Evolutionary conservation across 2,113 vertebrate species (phyloP), one percentile per base, ranked within the genome.

Genomic region (Scalopus aquaticus): DNA sequence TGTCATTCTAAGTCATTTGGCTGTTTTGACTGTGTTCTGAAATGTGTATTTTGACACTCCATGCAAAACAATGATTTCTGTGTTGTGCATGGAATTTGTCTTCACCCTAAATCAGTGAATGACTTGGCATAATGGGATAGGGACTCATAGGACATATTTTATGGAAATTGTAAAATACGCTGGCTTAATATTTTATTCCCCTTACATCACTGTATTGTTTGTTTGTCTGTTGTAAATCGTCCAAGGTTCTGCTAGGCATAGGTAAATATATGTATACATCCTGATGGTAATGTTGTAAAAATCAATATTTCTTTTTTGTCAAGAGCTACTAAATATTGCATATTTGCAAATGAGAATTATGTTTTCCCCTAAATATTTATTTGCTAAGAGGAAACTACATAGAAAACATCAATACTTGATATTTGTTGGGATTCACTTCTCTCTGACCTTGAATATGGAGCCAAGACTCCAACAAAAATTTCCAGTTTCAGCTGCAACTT

Each of bases 271-370:
- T 30, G 26, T 26, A 70, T 67, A 72, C 7, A 26, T 95, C 84
- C 54, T 87, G 73, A 82, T 20, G 12, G 2, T 85, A 92, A 85
- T 58, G 1, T 64, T 86, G 24, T 73, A 88, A 94, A 85, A 95
- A 88, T 87, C 46, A 94, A 46, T 93, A 65, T 54, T 11, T 39
- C 49, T 51, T 87, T 82, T 94, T 88, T 44, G 49, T 92, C 72
- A 81, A 82, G n/a, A 64, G 22, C 35, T 82, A 93, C 95, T 70
- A 93, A 86, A 70, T 69, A 85, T 60, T 95, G 22, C 2, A 28
- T 77, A 88, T 84, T 94, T 92, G 46, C 19, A 91, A 95, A 91
- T 58, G 35, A 93, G 54, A 72, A 80, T 64, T 87, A 28, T 65
- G 46, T 72, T 88, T 88, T 72, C 24, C 12, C 15, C 81, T 92